Evolutionary conservation across 1,140 invertebrate genomes (phyloP), one percentile per base, ranked within the genome.

Genomic region (Apis cerana): DNA sequence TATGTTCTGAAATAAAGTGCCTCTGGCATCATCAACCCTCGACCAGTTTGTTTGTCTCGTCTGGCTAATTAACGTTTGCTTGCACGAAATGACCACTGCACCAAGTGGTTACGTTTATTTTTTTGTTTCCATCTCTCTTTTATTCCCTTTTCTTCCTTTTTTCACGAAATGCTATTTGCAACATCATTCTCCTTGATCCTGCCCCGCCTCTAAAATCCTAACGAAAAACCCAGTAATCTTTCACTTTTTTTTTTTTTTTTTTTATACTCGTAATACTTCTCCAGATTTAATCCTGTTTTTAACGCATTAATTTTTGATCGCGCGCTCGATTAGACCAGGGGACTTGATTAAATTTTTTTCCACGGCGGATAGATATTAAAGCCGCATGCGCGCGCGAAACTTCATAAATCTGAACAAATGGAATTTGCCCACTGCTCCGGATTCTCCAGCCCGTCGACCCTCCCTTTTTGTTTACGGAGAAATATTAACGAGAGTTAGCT

Each of bases 401-500:
- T 68, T 76, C 54, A 69, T 82, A 76, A 76, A 76, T 76, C 80
- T 61, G 80, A 12, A 76, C 74, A 68, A 82, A 68, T 82, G 64
- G 33, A 50, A 56, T 65, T 79, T 59, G 54, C 67, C 64, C 15
- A 17, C 75, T 27, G 61, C 17, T 65, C 19, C 23, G 54, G 43
- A 50, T 19, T 27, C n/a, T 17, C 23, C 7, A n/a, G 56, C 52
- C 64, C 1, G 12, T 8, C 48, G 21, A 21, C 1, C 50, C 74
- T 23, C 48, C 50, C 61, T 65, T 74, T 81, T 81, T 76, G 72
- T 81, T 81, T 69, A 76, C 48, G 56, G 48, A 56, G 56, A 68
- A 68, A 82, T 76, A 76, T 82, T 78, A 82, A 82, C 65, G 50
- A 33, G 81, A 64, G 27, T 78, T 77, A 71, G 67, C 81, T 48